phyloP scores from a whole-genome alignment of 2,113 vertebrate species.

The Pao palembangensis region DNA sequence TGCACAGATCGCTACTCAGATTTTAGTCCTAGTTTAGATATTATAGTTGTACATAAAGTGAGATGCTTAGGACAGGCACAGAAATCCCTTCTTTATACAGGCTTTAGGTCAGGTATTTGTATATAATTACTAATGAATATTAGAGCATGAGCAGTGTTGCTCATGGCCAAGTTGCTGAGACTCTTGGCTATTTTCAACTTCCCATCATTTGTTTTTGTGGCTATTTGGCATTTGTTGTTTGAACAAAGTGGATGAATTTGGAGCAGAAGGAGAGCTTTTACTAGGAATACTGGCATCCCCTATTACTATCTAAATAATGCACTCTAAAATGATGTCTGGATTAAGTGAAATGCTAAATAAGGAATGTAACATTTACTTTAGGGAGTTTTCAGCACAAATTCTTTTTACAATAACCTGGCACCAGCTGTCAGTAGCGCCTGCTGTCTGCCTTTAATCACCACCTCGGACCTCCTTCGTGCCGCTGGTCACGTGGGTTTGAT shows the following conservation, averaged over 20 bases:
- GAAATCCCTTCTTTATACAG: background rate
- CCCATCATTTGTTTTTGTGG: background rate
- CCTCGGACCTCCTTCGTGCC: slow-evolving; percentile 3
- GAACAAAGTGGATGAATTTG: background rate
- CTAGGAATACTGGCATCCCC: background rate
- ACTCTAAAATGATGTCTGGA: no score
- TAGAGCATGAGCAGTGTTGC: slow-evolving; percentile 37
- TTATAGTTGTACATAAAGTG: slow-evolving; percentile 5
- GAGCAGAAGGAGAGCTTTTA: background rate
- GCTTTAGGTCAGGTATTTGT: background rate
- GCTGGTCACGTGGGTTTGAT: slow-evolving; percentile 6
- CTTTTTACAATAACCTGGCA: background rate
- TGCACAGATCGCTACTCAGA: background rate
- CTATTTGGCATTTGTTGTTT: background rate
- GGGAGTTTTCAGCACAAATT: no score
- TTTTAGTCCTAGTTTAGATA: background rate
- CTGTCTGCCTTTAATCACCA: slow-evolving; percentile 8
- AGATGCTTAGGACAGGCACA: background rate
- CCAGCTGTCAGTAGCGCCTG: slow-evolving; percentile 5
- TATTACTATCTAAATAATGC: no score
- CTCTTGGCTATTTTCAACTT: background rate
- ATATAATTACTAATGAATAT: slow-evolving; percentile 11
- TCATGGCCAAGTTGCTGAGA: background rate
- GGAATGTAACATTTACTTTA: no score
- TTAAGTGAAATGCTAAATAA: no score